Evolutionary conservation across 2,888 invertebrate genomes (phyloP).

Genomic region (Drosophila lutescens): DNA sequence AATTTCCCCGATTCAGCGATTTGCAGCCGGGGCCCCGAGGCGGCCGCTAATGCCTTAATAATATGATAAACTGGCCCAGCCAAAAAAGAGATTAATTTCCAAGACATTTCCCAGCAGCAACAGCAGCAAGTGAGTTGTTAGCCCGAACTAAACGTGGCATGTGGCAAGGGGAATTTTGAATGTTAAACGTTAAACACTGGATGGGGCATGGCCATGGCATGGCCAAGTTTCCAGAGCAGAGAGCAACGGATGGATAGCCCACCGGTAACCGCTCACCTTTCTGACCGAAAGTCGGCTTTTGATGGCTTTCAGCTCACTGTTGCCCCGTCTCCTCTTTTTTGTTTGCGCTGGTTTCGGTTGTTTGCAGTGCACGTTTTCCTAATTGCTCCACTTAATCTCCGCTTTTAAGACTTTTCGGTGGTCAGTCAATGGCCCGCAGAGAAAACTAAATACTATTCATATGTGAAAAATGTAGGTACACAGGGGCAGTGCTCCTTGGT

Average conservation of each 20-base stretch:
- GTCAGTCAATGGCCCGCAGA: slow-evolving; percentile 65
- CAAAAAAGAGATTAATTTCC: slow-evolving; percentile 46
- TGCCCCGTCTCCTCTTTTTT: background rate
- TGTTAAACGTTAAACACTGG: slow-evolving; percentile 21
- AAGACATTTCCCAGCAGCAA: slow-evolving; percentile 29
- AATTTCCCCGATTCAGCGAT: slow-evolving; percentile 28
- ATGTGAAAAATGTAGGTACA: slow-evolving; percentile 8
- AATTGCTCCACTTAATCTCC: slow-evolving; percentile 69
- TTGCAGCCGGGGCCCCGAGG: slow-evolving; percentile 20
- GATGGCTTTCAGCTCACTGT: slow-evolving; percentile 39
- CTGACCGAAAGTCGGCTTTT: slow-evolving; percentile 44
- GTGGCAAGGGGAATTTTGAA: slow-evolving; percentile 38
- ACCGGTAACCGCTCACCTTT: slow-evolving; percentile 42
- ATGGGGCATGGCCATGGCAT: slow-evolving; percentile 11
- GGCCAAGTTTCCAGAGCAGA: slow-evolving; percentile 27
- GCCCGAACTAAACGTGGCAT: slow-evolving; percentile 36
- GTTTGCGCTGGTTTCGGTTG: slow-evolving; percentile 27
- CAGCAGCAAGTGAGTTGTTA: slow-evolving; percentile 39
- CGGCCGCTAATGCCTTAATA: slow-evolving; percentile 41
- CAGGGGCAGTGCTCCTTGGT: slow-evolving; percentile 2
- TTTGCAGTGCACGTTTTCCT: slow-evolving; percentile 57
- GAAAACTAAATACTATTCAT: slow-evolving; percentile 50
- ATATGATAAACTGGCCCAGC: slow-evolving; percentile 34
- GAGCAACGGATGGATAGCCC: slow-evolving; percentile 14
- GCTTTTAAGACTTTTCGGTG: slow-evolving; percentile 53